Evolutionary conservation across 2,113 vertebrate species (phyloP).

Genomic region (Struthio camelus): DNA sequence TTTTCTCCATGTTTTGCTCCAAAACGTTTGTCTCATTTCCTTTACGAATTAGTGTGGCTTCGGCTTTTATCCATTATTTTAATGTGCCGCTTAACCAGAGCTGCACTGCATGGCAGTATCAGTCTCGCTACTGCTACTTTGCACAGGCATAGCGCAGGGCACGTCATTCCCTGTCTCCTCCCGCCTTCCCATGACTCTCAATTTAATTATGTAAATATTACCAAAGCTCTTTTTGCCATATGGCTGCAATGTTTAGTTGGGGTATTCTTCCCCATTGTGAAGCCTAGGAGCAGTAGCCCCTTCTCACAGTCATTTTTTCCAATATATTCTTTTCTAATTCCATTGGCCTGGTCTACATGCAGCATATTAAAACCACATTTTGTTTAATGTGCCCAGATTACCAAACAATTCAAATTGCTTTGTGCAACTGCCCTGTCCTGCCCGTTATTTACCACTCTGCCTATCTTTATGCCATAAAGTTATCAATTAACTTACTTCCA

Average conservation of each 20-base stretch:
- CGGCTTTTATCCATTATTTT: conserved; percentile 7
- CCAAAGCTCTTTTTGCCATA: neutral
- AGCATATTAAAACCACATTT: neutral
- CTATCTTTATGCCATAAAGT: conserved; percentile 38
- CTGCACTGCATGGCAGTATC: neutral
- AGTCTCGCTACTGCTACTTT: neutral
- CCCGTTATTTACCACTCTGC: neutral
- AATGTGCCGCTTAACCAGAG: neutral
- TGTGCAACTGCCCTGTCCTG: conserved; percentile 27
- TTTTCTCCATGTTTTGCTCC: conserved; percentile 40
- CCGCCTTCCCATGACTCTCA: neutral
- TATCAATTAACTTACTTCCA: conserved; percentile 14
- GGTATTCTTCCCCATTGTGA: neutral
- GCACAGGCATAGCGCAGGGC: neutral
- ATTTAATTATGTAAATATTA: neutral
- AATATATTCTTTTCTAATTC: neutral
- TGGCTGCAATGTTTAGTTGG: neutral
- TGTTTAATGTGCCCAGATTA: conserved; percentile 14
- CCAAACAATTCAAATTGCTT: neutral
- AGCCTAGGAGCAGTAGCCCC: neutral
- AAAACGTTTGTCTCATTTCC: conserved; percentile 49
- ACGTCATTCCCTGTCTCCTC: neutral
- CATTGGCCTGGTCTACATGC: neutral
- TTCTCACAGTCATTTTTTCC: neutral
- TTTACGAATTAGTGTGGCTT: conserved; percentile 9